These are phyloP conservation scores for Ascidia mentula DNA, from an alignment of 23 tunicate genomes.

Conservation along the genomic window DNA sequence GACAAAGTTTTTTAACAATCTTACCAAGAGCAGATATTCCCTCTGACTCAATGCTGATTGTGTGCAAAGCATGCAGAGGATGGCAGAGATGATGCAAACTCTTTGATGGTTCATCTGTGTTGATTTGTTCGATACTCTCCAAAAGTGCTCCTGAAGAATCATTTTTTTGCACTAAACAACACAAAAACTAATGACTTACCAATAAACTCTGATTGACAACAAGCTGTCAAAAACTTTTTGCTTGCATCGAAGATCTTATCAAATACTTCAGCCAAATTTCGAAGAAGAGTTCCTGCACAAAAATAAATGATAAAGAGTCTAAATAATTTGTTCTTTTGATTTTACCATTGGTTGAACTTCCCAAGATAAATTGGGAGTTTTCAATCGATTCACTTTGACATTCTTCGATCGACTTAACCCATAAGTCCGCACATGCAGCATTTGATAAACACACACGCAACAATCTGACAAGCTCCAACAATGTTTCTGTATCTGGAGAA, in stretches of 20 bases:
- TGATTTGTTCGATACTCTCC: conserved; percentile 30
- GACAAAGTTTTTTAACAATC: neutral
- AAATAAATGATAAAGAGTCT: no score
- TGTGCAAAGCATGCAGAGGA: conserved; percentile 42
- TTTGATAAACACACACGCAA: conserved; percentile 35
- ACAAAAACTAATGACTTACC: conserved; percentile 16
- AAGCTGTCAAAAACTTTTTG: neutral
- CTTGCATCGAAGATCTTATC: conserved; percentile 24
- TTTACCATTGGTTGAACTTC: conserved; percentile 67
- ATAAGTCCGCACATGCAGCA: conserved; percentile 4
- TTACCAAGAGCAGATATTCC: conserved; percentile 35
- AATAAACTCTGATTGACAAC: conserved; percentile 28
- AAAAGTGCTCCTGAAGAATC: conserved; percentile 24
- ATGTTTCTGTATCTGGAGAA: conserved; percentile 63
- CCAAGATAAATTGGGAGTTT: conserved; percentile 46
- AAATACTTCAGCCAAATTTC: conserved; percentile 28
- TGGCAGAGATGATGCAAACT: conserved; percentile 41
- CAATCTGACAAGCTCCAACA: conserved; percentile 61
- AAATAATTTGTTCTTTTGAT: no score
- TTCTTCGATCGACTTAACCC: conserved; percentile 49
- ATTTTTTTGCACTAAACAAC: neutral
- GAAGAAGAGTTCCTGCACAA: neutral
- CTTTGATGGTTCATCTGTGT: conserved; percentile 16
- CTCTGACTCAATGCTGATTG: conserved; percentile 15
- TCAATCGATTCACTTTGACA: conserved; percentile 13